These are phyloP conservation scores for Apostichopus parvimensis DNA, from an alignment of 35 echinoderm and acorn worm genomes.

Conservation along the genomic window DNA sequence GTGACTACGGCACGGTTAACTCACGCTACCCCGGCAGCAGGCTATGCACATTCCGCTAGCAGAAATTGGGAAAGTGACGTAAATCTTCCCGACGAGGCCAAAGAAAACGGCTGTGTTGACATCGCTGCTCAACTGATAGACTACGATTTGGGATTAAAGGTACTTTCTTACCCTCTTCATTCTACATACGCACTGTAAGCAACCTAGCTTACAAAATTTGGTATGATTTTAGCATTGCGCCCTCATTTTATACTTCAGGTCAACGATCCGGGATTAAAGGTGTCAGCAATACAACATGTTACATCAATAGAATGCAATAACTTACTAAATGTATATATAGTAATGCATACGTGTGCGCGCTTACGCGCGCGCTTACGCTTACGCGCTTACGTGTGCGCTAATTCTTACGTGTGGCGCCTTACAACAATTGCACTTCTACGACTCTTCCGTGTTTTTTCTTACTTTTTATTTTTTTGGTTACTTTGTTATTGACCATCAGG, in stretches of 20 bases:
- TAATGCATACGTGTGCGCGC: too few relatives aligned
- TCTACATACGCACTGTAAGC: too few relatives aligned
- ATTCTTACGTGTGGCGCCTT: neutral
- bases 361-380: too few relatives aligned
- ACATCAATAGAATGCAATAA: neutral
- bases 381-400: neutral
- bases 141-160: conserved; percentile 26
- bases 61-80: conserved; percentile 77
- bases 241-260: too few relatives aligned
- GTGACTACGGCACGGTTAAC: conserved; percentile 74
- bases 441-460: too few relatives aligned
- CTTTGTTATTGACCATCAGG: conserved; percentile 8
- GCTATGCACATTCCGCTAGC: conserved; percentile 70
- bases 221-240: too few relatives aligned
- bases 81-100: conserved; percentile 53
- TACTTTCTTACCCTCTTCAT: neutral
- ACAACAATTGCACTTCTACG: too few relatives aligned
- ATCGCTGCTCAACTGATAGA: conserved; percentile 78
- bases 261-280: too few relatives aligned
- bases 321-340: too few relatives aligned
- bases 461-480: too few relatives aligned
- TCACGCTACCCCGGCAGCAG: conserved; percentile 72
- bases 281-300: neutral
- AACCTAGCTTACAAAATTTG: too few relatives aligned
- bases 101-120: conserved; percentile 62